A percentile compares a stretch with the other conserved stretches of the same genome.
Conservation (phyloP, 2,797 vertebrate species). For the Myiotriccus ornatus region DNA sequence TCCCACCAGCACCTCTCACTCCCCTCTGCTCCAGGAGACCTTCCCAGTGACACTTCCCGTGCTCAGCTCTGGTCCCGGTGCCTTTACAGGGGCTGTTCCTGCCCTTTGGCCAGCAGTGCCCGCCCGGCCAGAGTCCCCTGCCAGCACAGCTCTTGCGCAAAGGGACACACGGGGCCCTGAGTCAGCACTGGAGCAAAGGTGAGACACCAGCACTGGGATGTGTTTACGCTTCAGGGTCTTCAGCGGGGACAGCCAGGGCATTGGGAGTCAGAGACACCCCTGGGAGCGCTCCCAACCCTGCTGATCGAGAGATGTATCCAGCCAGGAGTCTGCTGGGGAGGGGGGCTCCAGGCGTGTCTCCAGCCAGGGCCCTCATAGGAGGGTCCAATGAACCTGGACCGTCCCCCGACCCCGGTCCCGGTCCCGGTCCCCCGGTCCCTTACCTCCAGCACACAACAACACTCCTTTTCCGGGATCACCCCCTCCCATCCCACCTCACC, state of each 20-base stretch:
- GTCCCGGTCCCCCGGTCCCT: not conserved
- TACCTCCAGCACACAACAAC: not conserved
- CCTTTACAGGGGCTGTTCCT: not conserved
- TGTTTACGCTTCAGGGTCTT: rapidly evolving
- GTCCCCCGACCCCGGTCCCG: no score
- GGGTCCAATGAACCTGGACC: no score
- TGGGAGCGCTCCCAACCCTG: rapidly evolving
- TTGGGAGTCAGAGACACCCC: rapidly evolving
- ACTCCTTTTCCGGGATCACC: rapidly evolving
- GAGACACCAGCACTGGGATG: not conserved
- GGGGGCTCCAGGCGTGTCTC: not conserved
- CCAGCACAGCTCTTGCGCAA: not conserved
- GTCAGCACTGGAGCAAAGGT: constrained; percentile 36
- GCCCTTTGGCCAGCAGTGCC: not conserved
- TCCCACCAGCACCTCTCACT: not conserved
- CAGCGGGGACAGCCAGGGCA: rapidly evolving
- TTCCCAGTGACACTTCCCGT: not conserved
- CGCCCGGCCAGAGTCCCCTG: not conserved
- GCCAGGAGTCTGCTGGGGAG: not conserved
- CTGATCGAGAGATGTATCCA: rapidly evolving
- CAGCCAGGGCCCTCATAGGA: rapidly evolving
- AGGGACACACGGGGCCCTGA: not conserved
- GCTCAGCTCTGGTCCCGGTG: not conserved
- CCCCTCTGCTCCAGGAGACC: not conserved
- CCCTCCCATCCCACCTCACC: rapidly evolving